Evolutionary conservation across 2,113 vertebrate genomes (phyloP), one percentile per base, ranked within the genome.

Genomic region (Menidia beryllina): DNA sequence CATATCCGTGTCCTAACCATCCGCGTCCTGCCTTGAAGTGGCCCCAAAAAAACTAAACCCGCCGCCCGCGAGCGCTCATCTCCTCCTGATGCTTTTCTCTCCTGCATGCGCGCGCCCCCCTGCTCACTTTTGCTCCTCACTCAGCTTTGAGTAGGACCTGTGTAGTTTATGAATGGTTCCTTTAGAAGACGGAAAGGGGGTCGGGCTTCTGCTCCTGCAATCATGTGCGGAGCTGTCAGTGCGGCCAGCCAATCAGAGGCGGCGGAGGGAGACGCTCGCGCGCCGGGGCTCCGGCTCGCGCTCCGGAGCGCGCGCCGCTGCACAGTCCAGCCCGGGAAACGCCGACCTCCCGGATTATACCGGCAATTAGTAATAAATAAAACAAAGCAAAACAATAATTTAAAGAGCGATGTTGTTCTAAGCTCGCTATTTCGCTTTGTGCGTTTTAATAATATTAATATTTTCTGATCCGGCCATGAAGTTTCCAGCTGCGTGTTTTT

Each of bases 161-260:
- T 92, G 93, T 96, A 97, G 79, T 98, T 98, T 98, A 98, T 98
- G 95, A 98, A 98, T 98, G 96, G 95, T 92, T 85, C 94, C 94
- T 93, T 86, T 83, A 91, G 93, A 80, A 87, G 93, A 93, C 82
- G 83, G 92, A 88, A 91, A 89, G 79, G 93, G 60, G 95, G 96
- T 89, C 89, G 95, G 95, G 88, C 93, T 93, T 91, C 78, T 71
- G 75, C 36, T 94, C 94, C 92, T 93, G 92, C 96, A 96, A 96
- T 97, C 94, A 93, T 89, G 90, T 85, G 89, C 91, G 15, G 91
- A 96, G 95, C 96, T 97, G 96, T 97, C 95, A 97, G 88, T 92
- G 86, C 59, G 7, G 23, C 47, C 88, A 90, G 89, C 96, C 96
- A 97, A 97, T 97, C 92, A 82, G 89, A 83, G 89, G 58, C 13